These are phyloP conservation scores for Microchirus variegatus DNA, from an alignment of 2,797 vertebrate species.

Conservation along the genomic window DNA sequence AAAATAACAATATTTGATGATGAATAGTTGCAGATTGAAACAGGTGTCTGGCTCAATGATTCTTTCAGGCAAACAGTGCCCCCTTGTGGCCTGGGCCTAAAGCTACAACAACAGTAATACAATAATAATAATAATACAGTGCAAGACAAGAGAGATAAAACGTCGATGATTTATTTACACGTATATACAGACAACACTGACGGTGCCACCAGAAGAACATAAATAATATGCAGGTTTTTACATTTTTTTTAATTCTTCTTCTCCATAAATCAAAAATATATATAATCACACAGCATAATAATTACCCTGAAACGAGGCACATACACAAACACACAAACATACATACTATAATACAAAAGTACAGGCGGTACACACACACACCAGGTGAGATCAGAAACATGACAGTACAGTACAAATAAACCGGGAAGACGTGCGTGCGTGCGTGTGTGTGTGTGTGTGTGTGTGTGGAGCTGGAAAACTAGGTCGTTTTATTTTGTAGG, in stretches of 20 bases:
- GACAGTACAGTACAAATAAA: constrained; percentile 53
- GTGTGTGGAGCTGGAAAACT: not conserved
- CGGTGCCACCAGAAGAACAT: constrained; percentile 45
- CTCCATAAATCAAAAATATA: constrained; percentile 49
- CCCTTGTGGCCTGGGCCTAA: constrained; percentile 29
- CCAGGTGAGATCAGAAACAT: constrained; percentile 26
- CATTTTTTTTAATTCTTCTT: constrained; percentile 12
- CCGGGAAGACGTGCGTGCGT: constrained; percentile 17
- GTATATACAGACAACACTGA: constrained; percentile 59
- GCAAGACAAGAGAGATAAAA: constrained; percentile 31
- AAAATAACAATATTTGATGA: no score
- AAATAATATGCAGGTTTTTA: constrained; percentile 51
- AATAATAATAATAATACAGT: not conserved
- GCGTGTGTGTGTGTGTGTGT: no score
- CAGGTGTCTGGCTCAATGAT: no score
- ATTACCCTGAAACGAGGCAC: constrained; percentile 53
- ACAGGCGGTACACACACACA: constrained; percentile 54
- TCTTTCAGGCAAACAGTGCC: constrained; percentile 19
- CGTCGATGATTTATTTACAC: constrained; percentile 82
- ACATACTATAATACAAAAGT: constrained; percentile 28
- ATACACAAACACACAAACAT: constrained; percentile 13
- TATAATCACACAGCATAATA: constrained; percentile 49
- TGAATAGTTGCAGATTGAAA: no score
- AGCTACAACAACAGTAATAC: not conserved
- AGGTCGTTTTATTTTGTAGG: not conserved